These are phyloP conservation scores for Ectemnius cavifrons DNA, from an alignment of 2,888 invertebrate species.

Conservation along the genomic window DNA sequence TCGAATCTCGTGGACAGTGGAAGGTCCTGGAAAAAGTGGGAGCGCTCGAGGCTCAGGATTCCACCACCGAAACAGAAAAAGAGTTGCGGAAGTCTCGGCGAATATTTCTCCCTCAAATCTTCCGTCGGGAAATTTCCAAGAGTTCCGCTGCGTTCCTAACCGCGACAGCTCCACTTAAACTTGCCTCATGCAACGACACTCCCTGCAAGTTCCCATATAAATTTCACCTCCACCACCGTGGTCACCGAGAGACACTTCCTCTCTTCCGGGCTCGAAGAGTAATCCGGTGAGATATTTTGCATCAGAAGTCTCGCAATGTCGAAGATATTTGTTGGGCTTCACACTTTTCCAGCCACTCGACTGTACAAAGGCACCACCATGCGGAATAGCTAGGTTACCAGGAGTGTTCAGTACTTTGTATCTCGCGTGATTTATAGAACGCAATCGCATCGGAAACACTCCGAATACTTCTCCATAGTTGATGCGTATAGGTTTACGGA, in stretches of 20 bases:
- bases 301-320: conserved; percentile 32
- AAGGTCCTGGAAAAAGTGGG: not conserved
- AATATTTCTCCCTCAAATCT: conserved; percentile 21
- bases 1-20: not conserved
- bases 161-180: conserved; percentile 31
- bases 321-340: conserved; percentile 50
- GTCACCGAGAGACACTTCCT: too few species aligned
- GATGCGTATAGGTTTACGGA: too few species aligned
- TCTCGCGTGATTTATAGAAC: too few species aligned
- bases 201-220: conserved; percentile 45
- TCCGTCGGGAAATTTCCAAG: conserved; percentile 4
- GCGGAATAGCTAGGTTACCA: too few species aligned
- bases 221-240: too few species aligned
- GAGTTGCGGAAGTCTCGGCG: not conserved
- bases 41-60: not conserved
- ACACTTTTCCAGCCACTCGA: not conserved
- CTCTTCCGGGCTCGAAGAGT: conserved; percentile 5
- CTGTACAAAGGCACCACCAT: too few species aligned
- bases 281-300: conserved; percentile 52
- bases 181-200: conserved; percentile 50
- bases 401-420: too few species aligned
- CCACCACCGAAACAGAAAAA: not conserved
- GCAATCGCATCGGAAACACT: too few species aligned
- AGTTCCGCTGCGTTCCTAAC: conserved; percentile 18
- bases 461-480: too few species aligned